Percentiles rank a stretch among this genome's conserved stretches.
These are phyloP conservation scores for Tetanocera ferruginea DNA, from an alignment of 2,888 invertebrate species.

Conservation along the genomic window DNA sequence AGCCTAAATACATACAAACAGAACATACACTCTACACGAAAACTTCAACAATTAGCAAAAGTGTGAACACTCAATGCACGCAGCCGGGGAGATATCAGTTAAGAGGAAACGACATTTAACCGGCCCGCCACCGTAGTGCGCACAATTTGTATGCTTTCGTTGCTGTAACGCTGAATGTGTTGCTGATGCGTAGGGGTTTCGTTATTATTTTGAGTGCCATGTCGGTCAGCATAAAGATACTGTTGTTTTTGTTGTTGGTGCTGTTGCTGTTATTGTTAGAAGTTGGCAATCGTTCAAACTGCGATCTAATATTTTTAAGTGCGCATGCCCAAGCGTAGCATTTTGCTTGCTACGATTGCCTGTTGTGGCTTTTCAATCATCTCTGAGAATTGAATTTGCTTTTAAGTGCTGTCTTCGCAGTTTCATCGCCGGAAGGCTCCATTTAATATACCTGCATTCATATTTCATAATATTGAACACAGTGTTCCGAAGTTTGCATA, in stretches of 20 bases:
- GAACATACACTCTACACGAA: too few species aligned
- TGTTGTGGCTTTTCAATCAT: conserved; percentile 20
- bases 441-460: conserved; percentile 63
- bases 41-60: neutral
- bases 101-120: neutral
- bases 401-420: neutral
- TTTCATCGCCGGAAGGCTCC: conserved; percentile 20
- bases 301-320: neutral
- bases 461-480: conserved; percentile 65
- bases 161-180: neutral
- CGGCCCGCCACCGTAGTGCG: neutral
- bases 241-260: too few species aligned
- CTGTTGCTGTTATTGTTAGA: too few species aligned
- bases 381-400: conserved; percentile 12
- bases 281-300: too few species aligned
- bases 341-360: neutral
- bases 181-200: conserved; percentile 8
- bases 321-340: neutral
- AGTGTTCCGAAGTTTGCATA: neutral
- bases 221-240: neutral
- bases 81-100: neutral
- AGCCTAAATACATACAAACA: neutral
- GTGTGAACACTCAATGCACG: conserved; percentile 1
- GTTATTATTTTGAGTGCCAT: neutral
- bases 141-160: conserved; percentile 1